Base-by-base conservation (phyloP, 2,888 invertebrate species). In the Hypomecis atomaria region DNA sequence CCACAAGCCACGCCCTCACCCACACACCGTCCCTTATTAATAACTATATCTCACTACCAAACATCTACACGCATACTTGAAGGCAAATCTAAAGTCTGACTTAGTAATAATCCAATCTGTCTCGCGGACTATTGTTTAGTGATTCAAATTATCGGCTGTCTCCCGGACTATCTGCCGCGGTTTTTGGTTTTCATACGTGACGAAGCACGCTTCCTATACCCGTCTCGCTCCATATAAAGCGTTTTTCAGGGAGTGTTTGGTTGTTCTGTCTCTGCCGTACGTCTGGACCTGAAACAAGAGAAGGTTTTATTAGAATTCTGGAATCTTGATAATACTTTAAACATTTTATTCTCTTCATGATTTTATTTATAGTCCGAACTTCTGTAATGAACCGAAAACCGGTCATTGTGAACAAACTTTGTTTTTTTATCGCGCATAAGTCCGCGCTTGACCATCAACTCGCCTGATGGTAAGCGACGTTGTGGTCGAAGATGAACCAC, bases 141-240 rank as follows among this genome's bases (percentile, higher is more conserved):
- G 63, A 72, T 70, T 64, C 59, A 72, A 75, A 75, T 75, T 72
- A 67, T 76, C 77, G 71, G 76, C 73, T 75, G 48, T 43, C 60
- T 61, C 57, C 65, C 53, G 56, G 65, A 70, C 69, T 84, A 91
- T 82, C 91, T 91, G 83, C 82, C 84, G 81, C 83, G 83, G 78
- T 75, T 84, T 83, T 82, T 84, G 82, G 81, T 82, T 82, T 77
- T 84, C 71, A 75, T 81, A 71, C 87, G 89, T 84, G 90, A 80
- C 88, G 85, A 75, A 82, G 83, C 86, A 81, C 90, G 88, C 84
- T 86, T 78, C 69, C 74, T 87, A 78, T 83, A 79, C 85, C 87
- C 84, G 87, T 87, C 88, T 80, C 85, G 89, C 91, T 91, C 90
- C 91, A 91, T 91, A 90, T 91, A 91, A 90, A 84, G 86, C 84